Percentiles rank a stretch among this genome's conserved stretches.
Evolutionary conservation across 2,888 invertebrate genomes (phyloP).

Genomic region (Myopa testacea): DNA sequence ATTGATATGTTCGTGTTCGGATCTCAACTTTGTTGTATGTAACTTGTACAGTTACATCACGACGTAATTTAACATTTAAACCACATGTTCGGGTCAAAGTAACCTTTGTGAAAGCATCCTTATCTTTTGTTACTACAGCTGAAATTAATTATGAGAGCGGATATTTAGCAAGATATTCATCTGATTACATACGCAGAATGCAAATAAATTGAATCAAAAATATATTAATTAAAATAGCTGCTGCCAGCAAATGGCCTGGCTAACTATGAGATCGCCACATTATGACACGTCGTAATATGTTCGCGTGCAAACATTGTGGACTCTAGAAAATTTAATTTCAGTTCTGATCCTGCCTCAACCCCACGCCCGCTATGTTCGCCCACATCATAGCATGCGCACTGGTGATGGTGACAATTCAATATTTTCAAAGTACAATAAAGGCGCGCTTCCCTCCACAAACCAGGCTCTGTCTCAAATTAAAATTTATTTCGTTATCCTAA

Average conservation of each 20-base stretch:
- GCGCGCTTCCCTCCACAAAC: neutral
- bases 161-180: slow-evolving; percentile 14
- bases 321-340: slow-evolving; percentile 35
- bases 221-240: slow-evolving; percentile 59
- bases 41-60: no score
- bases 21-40: no score
- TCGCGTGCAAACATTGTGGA: slow-evolving; percentile 8
- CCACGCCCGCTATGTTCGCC: neutral
- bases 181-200: slow-evolving; percentile 44
- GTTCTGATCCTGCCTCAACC: neutral
- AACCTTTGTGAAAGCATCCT: no score
- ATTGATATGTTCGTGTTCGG: no score
- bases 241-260: slow-evolving; percentile 37
- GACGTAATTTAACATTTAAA: no score
- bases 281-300: neutral
- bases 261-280: slow-evolving; percentile 26
- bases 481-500: slow-evolving; percentile 36
- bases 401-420: slow-evolving; percentile 17
- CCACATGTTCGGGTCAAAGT: no score
- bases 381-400: neutral
- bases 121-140: neutral
- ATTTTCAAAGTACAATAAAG: neutral
- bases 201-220: slow-evolving; percentile 63
- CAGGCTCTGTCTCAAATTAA: neutral
- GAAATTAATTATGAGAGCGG: slow-evolving; percentile 18